A percentile compares a stretch with the other conserved stretches of the same genome.
Conservation (phyloP, 2,797 vertebrate genomes). For the Muraenolepis orangiensis region DNA sequence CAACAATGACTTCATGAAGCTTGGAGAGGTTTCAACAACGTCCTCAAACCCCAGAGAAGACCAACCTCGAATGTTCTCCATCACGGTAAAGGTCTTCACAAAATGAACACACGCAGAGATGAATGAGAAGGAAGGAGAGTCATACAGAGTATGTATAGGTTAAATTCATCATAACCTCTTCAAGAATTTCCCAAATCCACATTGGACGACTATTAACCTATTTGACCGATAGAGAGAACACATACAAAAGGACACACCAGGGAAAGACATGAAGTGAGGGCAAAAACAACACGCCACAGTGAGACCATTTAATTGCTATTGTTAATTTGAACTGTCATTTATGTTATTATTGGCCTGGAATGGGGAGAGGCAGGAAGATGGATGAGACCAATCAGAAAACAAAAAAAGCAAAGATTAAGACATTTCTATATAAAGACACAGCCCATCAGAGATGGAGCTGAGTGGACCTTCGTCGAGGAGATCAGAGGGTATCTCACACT, state of each 20-base stretch:
- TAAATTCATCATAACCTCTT: not conserved
- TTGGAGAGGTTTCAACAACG: not conserved
- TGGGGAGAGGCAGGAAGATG: not conserved
- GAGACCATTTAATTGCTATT: not conserved
- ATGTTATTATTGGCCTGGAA: not conserved
- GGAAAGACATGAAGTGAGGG: not conserved
- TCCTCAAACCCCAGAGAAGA: not conserved
- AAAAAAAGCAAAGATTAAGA: not conserved
- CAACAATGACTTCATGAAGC: not conserved
- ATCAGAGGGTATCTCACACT: too few species aligned
- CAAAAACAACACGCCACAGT: not conserved
- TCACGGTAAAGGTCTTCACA: not conserved
- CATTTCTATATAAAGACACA: not conserved
- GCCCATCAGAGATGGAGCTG: not conserved
- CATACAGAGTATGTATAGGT: not conserved
- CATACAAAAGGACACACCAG: not conserved
- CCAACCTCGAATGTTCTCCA: not conserved
- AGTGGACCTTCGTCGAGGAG: not conserved
- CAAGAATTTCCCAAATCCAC: not conserved
- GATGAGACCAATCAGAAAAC: not conserved
- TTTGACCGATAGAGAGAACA: not conserved
- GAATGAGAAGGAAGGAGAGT: not conserved
- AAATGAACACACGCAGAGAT: not conserved
- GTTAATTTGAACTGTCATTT: not conserved
- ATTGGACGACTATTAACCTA: not conserved